Base-by-base conservation (phyloP, 2,888 invertebrate genomes). In the Luperina testacea region DNA sequence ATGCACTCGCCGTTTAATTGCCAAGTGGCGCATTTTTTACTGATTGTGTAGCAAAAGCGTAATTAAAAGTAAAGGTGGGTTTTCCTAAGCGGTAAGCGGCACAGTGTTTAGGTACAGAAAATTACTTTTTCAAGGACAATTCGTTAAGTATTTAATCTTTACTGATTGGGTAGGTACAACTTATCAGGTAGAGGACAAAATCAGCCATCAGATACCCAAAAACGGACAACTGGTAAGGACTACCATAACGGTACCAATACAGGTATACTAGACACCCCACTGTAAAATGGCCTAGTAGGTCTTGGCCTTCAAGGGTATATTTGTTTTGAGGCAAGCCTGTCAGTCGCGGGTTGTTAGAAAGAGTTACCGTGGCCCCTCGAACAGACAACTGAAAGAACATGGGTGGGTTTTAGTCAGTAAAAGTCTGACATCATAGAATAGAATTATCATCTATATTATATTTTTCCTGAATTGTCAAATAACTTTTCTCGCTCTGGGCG, bases 1-100 rank as follows among this genome's bases (percentile, higher is more conserved):
- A 73, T 82, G 74, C 75, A 74, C 59, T 76, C 72, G 53, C 53
- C 24, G 57, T 75, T 84, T 75, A 81, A 84, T 84, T 81, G 74
- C 65, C 59, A 63, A 69, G 71, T 27, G 48, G 64, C 42, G 27
- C 42, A 75, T 70, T 84, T 84, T 71, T 84, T 84, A 17, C 69
- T 61, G 57, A 57, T 48, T 73, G 65, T 75, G 72, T 51, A 45
- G 75, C 24, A 70, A 64, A 71, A 72, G 61, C 9, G 61, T 70
- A 70, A 83, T 83, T 72, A 75, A 64, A 78, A 74, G 32, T 76
- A 53, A 79, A 75, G 20, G 53, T 65, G 20, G 70, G 42, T 45
- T 76, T 67, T 70, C 15, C 45, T n/a, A 45, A n/a, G 38, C 51
- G 57, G 17, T 9, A 71, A 53, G 53, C 17, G 5, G 38, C 0